Evolutionary conservation across 2,797 vertebrate species (phyloP).

Genomic region (Sebastes hubbsi): DNA sequence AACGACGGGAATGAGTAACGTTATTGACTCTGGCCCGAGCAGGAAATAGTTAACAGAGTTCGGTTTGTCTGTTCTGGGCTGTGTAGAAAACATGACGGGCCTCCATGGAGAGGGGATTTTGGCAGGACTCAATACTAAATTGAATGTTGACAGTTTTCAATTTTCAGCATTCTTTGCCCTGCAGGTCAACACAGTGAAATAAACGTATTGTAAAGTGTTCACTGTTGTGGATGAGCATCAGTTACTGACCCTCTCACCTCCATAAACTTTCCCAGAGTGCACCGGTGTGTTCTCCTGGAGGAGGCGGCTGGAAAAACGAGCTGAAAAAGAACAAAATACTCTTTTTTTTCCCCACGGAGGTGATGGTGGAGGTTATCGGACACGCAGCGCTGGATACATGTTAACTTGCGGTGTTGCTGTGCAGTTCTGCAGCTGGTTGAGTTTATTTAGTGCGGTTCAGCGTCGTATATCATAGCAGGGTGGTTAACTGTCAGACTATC

Average conservation of each 20-base stretch:
- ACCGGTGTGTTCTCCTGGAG: too few relatives aligned
- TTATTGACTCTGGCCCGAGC: too few relatives aligned
- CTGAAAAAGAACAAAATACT: background rate
- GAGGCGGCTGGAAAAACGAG: background rate
- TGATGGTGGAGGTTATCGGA: conserved; percentile 1
- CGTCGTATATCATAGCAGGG: conserved; percentile 11
- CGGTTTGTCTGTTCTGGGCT: too few relatives aligned
- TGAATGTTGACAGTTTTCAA: too few relatives aligned
- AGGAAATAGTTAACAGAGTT: too few relatives aligned
- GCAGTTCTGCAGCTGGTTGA: background rate
- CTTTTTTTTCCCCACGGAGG: background rate
- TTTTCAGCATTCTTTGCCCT: background rate
- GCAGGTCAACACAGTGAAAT: background rate
- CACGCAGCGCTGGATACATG: background rate
- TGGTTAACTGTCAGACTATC: background rate
- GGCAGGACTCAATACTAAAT: too few relatives aligned
- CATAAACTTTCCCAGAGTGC: background rate
- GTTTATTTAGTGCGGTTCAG: conserved; percentile 1
- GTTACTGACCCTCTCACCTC: background rate
- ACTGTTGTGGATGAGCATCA: background rate
- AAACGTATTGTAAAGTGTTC: background rate
- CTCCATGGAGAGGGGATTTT: too few relatives aligned
- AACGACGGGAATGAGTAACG: too few relatives aligned
- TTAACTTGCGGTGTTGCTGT: background rate
- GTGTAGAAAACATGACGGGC: too few relatives aligned